Percentiles rank a stretch among this genome's conserved stretches.
Evolutionary conservation across 37 sponge, comb jelly and placozoan species (phyloP).

Genomic region (Axinella damicornis): DNA sequence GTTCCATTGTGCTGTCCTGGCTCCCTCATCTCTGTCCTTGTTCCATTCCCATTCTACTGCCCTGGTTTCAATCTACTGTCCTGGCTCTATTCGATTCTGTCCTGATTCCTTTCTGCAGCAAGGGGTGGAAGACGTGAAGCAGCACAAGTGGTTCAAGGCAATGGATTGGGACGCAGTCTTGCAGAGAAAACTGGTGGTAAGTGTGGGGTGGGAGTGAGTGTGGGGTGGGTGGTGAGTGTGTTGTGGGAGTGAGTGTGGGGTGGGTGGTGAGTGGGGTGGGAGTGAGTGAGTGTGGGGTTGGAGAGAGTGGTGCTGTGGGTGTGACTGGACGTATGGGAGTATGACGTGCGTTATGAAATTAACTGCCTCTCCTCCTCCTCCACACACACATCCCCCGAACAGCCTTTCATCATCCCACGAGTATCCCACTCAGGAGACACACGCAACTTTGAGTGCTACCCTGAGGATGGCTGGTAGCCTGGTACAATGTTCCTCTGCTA

Average conservation of each 20-base stretch:
- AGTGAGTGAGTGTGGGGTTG: no score
- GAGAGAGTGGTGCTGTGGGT: no score
- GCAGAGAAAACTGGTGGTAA: slow-evolving; percentile 72
- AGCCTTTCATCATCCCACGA: slow-evolving; percentile 90
- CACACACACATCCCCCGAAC: background rate
- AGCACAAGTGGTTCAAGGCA: slow-evolving; percentile 91
- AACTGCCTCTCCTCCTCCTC: no score
- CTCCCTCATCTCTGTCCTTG: no score
- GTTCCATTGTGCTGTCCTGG: no score
- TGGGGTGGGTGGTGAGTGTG: background rate
- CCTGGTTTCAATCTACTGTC: no score
- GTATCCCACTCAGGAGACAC: slow-evolving; percentile 92
- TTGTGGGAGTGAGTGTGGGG: background rate
- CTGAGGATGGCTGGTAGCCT: slow-evolving; percentile 95
- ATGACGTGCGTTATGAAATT: no score
- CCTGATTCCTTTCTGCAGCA: slow-evolving; percentile 42
- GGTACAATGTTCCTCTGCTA: slow-evolving; percentile 78
- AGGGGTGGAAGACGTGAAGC: slow-evolving; percentile 90
- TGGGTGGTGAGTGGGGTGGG: no score
- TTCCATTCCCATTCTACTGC: no score
- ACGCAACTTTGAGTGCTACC: slow-evolving; percentile 91
- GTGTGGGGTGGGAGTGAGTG: background rate
- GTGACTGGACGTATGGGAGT: no score
- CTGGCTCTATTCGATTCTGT: no score
- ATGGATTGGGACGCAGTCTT: slow-evolving; percentile 91